A percentile compares a stretch with the other conserved stretches of the same genome.
Conservation (phyloP, 2,888 invertebrate species). For the Drosophila formosana region DNA sequence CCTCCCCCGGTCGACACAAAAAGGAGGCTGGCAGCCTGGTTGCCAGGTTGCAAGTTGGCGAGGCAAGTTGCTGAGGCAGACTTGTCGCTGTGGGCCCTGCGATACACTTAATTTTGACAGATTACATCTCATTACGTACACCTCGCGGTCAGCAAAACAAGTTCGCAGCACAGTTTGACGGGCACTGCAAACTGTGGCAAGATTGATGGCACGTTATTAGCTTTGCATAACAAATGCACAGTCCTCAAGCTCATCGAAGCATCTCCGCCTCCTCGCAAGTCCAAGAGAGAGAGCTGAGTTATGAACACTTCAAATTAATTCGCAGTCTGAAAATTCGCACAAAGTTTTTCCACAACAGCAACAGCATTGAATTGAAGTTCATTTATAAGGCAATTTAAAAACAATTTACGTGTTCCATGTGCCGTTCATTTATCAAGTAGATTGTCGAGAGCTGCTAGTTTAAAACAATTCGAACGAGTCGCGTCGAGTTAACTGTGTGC, state of each 20-base stretch:
- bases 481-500: slow-evolving; percentile 21
- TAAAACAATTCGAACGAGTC: slow-evolving; percentile 42
- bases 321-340: slow-evolving; percentile 36
- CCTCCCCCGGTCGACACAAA: slow-evolving; percentile 23
- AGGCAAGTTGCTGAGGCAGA: slow-evolving; percentile 11
- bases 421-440: slow-evolving; percentile 80
- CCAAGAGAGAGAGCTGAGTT: slow-evolving; percentile 45
- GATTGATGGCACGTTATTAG: slow-evolving; percentile 74
- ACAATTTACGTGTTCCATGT: slow-evolving; percentile 80
- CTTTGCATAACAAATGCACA: slow-evolving; percentile 65
- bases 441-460: slow-evolving; percentile 41
- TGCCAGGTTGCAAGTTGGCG: background rate
- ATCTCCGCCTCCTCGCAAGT: background rate
- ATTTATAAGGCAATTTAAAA: slow-evolving; percentile 80
- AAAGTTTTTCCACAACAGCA: slow-evolving; percentile 47
- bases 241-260: slow-evolving; percentile 32
- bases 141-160: slow-evolving; percentile 75
- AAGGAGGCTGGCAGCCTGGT: slow-evolving; percentile 27
- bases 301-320: slow-evolving; percentile 77
- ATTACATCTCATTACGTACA: slow-evolving; percentile 84
- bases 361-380: slow-evolving; percentile 69
- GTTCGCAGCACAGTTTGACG: slow-evolving; percentile 60
- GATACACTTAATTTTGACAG: slow-evolving; percentile 84
- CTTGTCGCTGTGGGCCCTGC: slow-evolving; percentile 57
- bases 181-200: slow-evolving; percentile 50